Conservation (phyloP, 2,888 invertebrate species). For the Hoplodrina ambigua region DNA sequence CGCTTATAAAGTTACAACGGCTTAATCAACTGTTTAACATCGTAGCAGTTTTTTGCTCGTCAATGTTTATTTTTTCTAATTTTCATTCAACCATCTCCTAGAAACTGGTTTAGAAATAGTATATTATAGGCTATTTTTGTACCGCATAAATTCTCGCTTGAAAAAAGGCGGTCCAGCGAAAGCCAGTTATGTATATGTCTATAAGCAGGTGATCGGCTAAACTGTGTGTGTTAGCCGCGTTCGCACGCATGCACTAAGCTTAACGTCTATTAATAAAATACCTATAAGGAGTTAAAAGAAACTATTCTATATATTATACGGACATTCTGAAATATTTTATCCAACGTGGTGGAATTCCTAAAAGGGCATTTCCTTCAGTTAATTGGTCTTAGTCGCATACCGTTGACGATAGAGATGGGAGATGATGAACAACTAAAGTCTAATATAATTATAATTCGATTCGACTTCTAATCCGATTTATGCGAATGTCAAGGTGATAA, state of each 20-base stretch:
- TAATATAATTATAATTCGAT: constrained; percentile 10
- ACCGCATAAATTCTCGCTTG: constrained; percentile 48
- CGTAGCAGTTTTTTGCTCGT: constrained; percentile 12
- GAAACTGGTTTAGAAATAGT: constrained; percentile 63
- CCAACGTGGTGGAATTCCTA: constrained; percentile 72
- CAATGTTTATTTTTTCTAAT: constrained; percentile 55
- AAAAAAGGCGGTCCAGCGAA: constrained; percentile 48
- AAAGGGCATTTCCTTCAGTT: constrained; percentile 74
- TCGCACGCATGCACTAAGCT: constrained; percentile 50
- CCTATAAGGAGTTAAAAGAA: constrained; percentile 60
- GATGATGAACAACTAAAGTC: constrained; percentile 14
- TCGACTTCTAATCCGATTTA: constrained; percentile 22
- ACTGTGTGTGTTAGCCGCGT: constrained; percentile 36
- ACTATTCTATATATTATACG: constrained; percentile 60
- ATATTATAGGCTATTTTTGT: constrained; percentile 59
- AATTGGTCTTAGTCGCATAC: constrained; percentile 71
- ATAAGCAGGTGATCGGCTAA: constrained; percentile 59
- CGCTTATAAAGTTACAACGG: background rate
- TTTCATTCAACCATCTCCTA: constrained; percentile 51
- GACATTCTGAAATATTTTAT: constrained; percentile 71
- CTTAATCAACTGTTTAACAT: constrained; percentile 19
- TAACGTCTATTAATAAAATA: constrained; percentile 63
- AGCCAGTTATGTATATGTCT: constrained; percentile 61
- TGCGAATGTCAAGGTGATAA: constrained; percentile 37
- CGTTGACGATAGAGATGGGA: constrained; percentile 55